Evolutionary conservation across 2,113 vertebrate genomes (phyloP), one percentile per base, ranked within the genome.

Genomic region (Paracanthobrama guichenoti): DNA sequence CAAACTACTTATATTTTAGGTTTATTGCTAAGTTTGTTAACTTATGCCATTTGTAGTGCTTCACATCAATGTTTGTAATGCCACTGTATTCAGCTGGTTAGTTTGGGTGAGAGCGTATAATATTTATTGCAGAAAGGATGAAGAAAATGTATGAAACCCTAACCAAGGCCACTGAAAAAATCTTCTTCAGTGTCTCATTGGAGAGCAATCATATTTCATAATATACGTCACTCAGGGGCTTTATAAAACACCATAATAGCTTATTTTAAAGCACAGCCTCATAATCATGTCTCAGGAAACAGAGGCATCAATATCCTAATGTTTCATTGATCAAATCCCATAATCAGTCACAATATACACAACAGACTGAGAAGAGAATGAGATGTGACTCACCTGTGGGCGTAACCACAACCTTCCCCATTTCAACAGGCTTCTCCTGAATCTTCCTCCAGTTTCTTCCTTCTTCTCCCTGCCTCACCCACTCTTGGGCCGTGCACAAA

Each of bases 401-500:
- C 35, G 93, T 94, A 46, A 96, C 91, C 0, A 86, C 73, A 82
- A 97, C 90, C 0, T 50, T 88, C 66, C 92, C 94, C 28, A 96
- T 90, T 4, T 94, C 94, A 83, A 94, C 93, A 0, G 82, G 93
- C 85, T 95, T 96, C 88, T 96, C 95, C 60, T 95, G 94, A 83
- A 97, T 96, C 87, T 92, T 94, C 66, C 94, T 93, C 96, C 95
- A 96, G 3, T 6, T 87, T 26, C 89, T 91, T 2, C 93, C 87
- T 39, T 90, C 91, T 3, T 92, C 93, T 0, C 89, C 91, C 1
- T 93, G 93, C 88, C 89, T 90, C 2, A 95, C 95, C 96, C 95
- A 97, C 85, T 96, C 95, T 0, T 92, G 93, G 26, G 95, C 95
- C 0, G 93, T 88, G 86, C 96, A 97, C 22, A 90, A 83, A 88